Base-by-base conservation (phyloP, 2,888 invertebrate genomes). In the Apamea crenata region DNA sequence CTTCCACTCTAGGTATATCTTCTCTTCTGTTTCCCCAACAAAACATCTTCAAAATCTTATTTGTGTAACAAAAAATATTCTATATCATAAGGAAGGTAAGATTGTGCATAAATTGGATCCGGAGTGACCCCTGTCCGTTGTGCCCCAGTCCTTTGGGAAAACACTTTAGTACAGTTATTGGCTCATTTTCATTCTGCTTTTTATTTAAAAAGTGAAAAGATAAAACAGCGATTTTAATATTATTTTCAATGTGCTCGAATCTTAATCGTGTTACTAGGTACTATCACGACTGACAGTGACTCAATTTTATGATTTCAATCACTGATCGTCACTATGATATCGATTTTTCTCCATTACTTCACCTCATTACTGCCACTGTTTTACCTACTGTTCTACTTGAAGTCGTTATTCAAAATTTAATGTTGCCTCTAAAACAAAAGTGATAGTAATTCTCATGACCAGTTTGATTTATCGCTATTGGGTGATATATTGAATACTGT, bases 91-190 rank as follows among this genome's bases (percentile, higher is more conserved):
- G 86, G 88, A 91, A 90, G 92, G 91, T 92, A 90, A 92, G 91
- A 92, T 93, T 93, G 92, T 91, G 87, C 89, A 88, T 85, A 92
- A 93, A 93, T 93, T 92, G 90, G 87, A 90, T 92, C 86, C 82
- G 75, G 32, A 79, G 84, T 77, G 80, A 85, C 87, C 89, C 89
- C 82, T 77, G 78, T 75, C 80, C 70, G 71, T 7, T 4, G 29
- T 44, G 8, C 85, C 78, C 78, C 67, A 72, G 85, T 81, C 78
- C 74, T 78, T 70, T 66, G 72, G 80, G 83, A 70, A 50, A 69
- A 68, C 72, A 72, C 56, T 81, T 83, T 80, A 44, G 69, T 79
- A 59, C 44, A 79, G 18, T 78, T 84, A 84, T 77, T 71, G 70
- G 16, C 56, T 73, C 59, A 72, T 77, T 82, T 78, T 79, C 77